Conservation (phyloP, 1,140 invertebrate genomes). For the Scaptomyza graminum region DNA sequence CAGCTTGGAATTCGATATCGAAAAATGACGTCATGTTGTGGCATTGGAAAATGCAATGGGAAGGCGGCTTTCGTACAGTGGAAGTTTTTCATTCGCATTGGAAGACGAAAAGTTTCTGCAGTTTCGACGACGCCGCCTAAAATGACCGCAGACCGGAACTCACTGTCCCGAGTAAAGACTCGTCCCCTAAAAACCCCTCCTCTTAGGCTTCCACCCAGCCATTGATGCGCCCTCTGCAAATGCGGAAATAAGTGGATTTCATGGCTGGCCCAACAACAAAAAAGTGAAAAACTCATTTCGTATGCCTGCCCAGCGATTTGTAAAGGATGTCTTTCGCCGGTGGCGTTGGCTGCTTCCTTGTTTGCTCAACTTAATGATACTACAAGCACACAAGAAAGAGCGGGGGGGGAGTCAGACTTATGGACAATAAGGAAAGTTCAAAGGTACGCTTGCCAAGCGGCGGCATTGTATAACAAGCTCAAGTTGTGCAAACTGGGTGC, state of each 20-base stretch:
- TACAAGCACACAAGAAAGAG: conserved; percentile 2
- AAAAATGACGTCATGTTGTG: conserved; percentile 72
- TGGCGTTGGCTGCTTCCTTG: conserved; percentile 54
- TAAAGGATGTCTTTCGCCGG: conserved; percentile 54
- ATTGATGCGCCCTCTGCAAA: conserved; percentile 36
- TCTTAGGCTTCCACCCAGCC: neutral
- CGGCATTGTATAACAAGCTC: conserved; percentile 70
- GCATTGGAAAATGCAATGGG: conserved; percentile 62
- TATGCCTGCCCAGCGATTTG: conserved; percentile 55
- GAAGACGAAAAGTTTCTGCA: conserved; percentile 51
- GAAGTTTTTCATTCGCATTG: conserved; percentile 54
- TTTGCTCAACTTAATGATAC: conserved; percentile 48
- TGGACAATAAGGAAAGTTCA: conserved; percentile 58
- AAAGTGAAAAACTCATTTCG: conserved; percentile 72
- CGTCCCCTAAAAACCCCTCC: neutral
- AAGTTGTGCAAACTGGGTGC: conserved; percentile 63
- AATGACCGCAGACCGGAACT: conserved; percentile 62
- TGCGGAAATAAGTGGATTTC: conserved; percentile 65
- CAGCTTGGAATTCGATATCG: conserved; percentile 57
- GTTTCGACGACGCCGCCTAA: conserved; percentile 24
- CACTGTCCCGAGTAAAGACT: conserved; percentile 21
- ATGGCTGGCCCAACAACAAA: conserved; percentile 52
- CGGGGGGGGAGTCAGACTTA: conserved; percentile 18
- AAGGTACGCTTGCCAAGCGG: conserved; percentile 51
- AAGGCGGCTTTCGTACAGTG: conserved; percentile 50